phyloP scores from a whole-genome alignment of 1,140 invertebrate species.

The Goniozus legneri region DNA sequence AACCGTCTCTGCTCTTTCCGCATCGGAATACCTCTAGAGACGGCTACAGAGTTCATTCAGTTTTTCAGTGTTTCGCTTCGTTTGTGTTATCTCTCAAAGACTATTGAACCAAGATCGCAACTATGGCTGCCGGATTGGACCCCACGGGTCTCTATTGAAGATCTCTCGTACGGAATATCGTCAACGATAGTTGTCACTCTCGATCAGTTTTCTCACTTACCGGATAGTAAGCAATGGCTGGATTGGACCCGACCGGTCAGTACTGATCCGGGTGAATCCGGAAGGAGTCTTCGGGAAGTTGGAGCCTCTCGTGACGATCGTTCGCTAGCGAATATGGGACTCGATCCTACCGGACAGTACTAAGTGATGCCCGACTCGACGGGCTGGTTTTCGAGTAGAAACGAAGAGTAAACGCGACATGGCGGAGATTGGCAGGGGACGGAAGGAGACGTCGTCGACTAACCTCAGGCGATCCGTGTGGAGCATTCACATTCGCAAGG shows the following conservation, averaged over 20 bases:
- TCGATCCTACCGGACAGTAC: conserved; percentile 48
- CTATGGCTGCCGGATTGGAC: conserved; percentile 41
- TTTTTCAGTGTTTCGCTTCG: too few relatives aligned
- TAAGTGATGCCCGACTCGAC: conserved; percentile 23
- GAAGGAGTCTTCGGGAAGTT: conserved; percentile 11
- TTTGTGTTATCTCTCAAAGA: too few relatives aligned
- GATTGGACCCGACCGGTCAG: conserved; percentile 40
- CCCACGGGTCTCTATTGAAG: conserved; percentile 46
- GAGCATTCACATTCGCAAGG: conserved; percentile 53
- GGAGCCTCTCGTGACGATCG: conserved; percentile 36
- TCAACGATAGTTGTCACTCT: background rate
- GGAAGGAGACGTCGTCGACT: conserved; percentile 47
- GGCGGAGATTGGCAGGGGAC: conserved; percentile 34
- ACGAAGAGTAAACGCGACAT: conserved; percentile 13
- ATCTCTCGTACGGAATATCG: conserved; percentile 4
- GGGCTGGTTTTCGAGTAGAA: conserved; percentile 8
- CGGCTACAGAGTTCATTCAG: background rate
- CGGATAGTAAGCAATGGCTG: conserved; percentile 19
- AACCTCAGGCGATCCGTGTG: conserved; percentile 48
- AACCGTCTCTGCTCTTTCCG: background rate
- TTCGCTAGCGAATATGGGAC: conserved; percentile 27
- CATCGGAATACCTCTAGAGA: too few relatives aligned
- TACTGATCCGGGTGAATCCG: conserved; percentile 25
- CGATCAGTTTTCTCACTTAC: background rate
- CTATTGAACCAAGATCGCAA: too few relatives aligned